phyloP scores from a whole-genome alignment of 2,888 invertebrate species.

The Yponomeuta cagnagella region DNA sequence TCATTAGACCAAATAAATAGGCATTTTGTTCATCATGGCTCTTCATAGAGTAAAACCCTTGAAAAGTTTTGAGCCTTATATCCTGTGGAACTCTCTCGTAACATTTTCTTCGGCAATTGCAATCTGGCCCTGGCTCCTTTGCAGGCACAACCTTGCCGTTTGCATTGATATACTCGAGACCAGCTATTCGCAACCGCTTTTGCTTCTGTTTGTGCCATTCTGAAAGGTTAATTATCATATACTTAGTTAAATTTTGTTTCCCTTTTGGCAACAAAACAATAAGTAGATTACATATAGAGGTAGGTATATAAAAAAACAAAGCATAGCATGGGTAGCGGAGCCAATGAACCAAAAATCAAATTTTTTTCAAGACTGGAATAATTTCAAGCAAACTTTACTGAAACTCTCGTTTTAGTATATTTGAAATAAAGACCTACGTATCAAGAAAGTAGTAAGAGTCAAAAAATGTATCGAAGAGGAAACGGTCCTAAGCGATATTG shows the following conservation, averaged over 20 bases:
- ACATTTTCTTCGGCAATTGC: constrained; percentile 70
- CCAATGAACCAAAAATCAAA: not conserved
- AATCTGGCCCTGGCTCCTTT: constrained; percentile 71
- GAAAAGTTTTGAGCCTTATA: constrained; percentile 67
- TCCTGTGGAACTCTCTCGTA: constrained; percentile 70
- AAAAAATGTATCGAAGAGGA: constrained; percentile 33
- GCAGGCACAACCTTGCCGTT: constrained; percentile 75
- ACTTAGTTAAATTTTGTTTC: not conserved
- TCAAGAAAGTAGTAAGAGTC: constrained; percentile 69
- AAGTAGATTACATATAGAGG: not conserved
- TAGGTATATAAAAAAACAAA: not conserved
- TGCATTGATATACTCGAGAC: constrained; percentile 72
- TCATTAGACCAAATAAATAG: constrained; percentile 74
- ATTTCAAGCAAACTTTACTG: constrained; percentile 20
- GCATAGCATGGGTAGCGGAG: not conserved
- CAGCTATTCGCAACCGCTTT: constrained; percentile 72
- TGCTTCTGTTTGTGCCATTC: constrained; percentile 78
- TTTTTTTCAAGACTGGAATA: not conserved
- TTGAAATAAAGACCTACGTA: constrained; percentile 29
- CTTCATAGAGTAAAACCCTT: constrained; percentile 74
- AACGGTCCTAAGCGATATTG: constrained; percentile 1
- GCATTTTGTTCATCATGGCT: constrained; percentile 77
- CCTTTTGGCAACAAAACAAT: not conserved
- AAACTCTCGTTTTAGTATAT: not conserved
- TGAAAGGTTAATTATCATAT: constrained; percentile 32